Evolutionary conservation across 2,797 vertebrate genomes (phyloP), one percentile per base, ranked within the genome.

Genomic region (Lutjanus argentimaculatus): DNA sequence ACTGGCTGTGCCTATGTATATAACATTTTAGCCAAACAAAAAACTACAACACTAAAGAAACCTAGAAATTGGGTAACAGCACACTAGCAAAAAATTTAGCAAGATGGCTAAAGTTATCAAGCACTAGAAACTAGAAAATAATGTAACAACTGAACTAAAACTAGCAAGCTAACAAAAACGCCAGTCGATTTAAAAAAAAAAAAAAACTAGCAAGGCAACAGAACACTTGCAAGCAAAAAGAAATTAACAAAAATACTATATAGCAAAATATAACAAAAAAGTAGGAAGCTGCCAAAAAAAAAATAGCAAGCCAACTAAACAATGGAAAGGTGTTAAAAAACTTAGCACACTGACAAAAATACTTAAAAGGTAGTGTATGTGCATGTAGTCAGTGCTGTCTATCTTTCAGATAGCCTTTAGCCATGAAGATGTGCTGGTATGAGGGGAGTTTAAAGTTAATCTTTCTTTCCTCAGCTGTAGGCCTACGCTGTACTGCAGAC

Each of bases 391-490:
- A 52, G 49, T 52, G 19, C 45, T 3, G 48, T 56, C 45, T 82
- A 16, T 30, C 36, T 69, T n/a, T 72, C 53, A 72, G 56, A 67
- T 62, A 42, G 55, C 63, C 63, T 78, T 83, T 67, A 84, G 79
- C 79, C 56, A 40, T 59, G 10, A 71, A 40, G 64, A 76, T 72
- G 65, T 79, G 65, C 19, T 72, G 67, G 75, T 90, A 81, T 70
- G 61, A 79, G 43, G 79, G 77, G 82, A 88, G 63, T 86, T 77
- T 71, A 30, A 43, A 68, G 76, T 8, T 68, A 69, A 82, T 58
- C 84, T 83, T 55, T 84, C 68, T 69, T 74, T 80, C 64, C 68
- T 66, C 70, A 66, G 40, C 62, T 70, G 2, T 36, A 36, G 30
- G 30, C 30, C 30, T 59, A 64, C 51, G 21, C 69, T 77, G 36